These are phyloP conservation scores for Folsomia candida DNA, from an alignment of 2,888 invertebrate species.

Conservation along the genomic window DNA sequence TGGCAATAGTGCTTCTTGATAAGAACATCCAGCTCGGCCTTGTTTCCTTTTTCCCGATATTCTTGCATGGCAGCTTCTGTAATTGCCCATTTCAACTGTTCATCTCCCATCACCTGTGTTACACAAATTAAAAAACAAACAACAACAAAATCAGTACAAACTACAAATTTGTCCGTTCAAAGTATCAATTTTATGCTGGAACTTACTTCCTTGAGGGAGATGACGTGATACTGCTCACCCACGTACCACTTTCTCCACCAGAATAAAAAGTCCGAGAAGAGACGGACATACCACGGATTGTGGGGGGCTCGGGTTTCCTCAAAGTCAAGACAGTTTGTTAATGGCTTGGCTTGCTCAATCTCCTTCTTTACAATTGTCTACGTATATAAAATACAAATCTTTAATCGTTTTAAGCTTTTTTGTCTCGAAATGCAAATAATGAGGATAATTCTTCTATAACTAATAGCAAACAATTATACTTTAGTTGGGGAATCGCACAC, in stretches of 20 bases:
- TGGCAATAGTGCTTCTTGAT: constrained; percentile 64
- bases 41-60: constrained; percentile 52
- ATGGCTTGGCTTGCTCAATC: neutral
- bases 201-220: constrained; percentile 43
- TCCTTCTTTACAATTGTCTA: neutral
- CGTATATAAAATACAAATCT: neutral
- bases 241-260: constrained; percentile 50
- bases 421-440: neutral
- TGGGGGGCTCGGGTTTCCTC: constrained; percentile 39
- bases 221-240: constrained; percentile 44
- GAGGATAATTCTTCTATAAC: neutral
- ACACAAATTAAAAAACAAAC: constrained; percentile 11
- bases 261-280: constrained; percentile 45
- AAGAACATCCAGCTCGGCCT: constrained; percentile 58
- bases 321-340: constrained; percentile 47
- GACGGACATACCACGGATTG: constrained; percentile 49
- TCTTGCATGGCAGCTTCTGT: constrained; percentile 67
- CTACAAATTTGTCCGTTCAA: neutral
- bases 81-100: constrained; percentile 68
- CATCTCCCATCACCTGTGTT: constrained; percentile 67
- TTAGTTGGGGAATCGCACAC: neutral
- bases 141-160: neutral
- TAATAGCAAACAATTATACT: no score
- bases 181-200: neutral
- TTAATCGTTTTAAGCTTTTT: neutral